Percentiles rank a stretch among this genome's conserved stretches.
Conservation (phyloP, 2,888 invertebrate species). For the Phragmatobia fuliginosa region DNA sequence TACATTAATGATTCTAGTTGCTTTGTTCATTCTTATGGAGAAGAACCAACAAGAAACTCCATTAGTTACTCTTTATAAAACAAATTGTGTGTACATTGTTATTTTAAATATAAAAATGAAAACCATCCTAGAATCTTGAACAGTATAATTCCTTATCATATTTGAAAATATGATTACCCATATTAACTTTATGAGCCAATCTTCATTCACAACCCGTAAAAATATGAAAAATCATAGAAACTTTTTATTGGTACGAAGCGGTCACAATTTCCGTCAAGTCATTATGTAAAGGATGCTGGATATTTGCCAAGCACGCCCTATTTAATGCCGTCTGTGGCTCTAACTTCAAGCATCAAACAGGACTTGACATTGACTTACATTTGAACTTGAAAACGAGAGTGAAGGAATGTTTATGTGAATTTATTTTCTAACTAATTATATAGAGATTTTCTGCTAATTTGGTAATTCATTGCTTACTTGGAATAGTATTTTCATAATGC, state of each 20-base stretch:
- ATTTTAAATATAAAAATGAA: no score
- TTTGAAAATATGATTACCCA: not conserved
- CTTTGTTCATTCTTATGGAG: no score
- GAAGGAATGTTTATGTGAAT: slow-evolving; percentile 9
- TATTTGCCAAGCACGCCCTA: slow-evolving; percentile 19
- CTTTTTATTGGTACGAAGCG: slow-evolving; percentile 10
- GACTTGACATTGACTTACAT: slow-evolving; percentile 24
- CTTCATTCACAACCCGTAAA: slow-evolving; percentile 4
- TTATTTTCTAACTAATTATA: slow-evolving; percentile 2
- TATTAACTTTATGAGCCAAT: not conserved
- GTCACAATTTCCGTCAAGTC: slow-evolving; percentile 15
- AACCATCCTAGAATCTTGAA: no score
- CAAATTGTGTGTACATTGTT: no score
- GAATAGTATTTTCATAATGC: no score
- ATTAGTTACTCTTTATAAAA: no score
- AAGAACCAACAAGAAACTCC: no score
- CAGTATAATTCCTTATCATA: no score
- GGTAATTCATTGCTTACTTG: no score
- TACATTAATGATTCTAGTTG: no score
- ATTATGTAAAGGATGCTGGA: slow-evolving; percentile 20
- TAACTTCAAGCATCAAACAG: slow-evolving; percentile 25
- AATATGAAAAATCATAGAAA: slow-evolving; percentile 15
- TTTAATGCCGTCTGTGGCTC: slow-evolving; percentile 18
- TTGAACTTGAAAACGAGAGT: slow-evolving; percentile 14
- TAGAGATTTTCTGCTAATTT: slow-evolving; percentile 2